Conservation (phyloP, 1,140 invertebrate species). For the Hypsibius dujardini region DNA sequence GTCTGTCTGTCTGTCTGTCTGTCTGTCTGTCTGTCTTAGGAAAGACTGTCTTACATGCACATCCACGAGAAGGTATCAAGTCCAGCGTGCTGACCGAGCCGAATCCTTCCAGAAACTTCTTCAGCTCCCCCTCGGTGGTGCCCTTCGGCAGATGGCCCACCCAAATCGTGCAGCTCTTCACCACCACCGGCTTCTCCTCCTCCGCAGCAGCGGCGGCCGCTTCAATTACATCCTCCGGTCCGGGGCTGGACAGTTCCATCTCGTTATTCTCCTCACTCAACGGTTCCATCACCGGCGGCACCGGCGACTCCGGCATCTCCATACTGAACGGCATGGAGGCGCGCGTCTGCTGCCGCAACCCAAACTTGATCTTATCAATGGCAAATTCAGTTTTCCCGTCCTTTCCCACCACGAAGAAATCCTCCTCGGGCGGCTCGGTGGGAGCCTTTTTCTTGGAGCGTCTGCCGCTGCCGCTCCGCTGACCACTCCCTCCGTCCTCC, state of each 20-base stretch:
- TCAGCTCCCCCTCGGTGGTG: neutral
- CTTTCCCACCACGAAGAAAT: neutral
- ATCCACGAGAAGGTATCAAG: conserved; percentile 12
- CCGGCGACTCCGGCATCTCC: neutral
- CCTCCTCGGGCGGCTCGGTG: neutral
- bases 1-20: too few species aligned
- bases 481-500: conserved; percentile 46
- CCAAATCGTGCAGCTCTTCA: conserved; percentile 11
- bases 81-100: neutral
- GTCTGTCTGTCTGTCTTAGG: neutral
- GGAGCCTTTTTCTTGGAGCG: neutral
- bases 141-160: neutral
- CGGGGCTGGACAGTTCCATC: too few species aligned
- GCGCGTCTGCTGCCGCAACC: neutral
- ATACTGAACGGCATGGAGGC: neutral
- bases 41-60: neutral
- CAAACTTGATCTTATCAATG: neutral
- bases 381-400: neutral
- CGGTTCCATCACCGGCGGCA: neutral
- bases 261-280: too few species aligned
- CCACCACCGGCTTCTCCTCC: neutral
- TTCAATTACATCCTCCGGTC: neutral
- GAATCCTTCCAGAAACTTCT: neutral
- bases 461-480: conserved; percentile 23
- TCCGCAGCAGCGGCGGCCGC: neutral